A percentile compares a stretch with the other conserved stretches of the same genome.
Conservation (phyloP, 2,113 vertebrate genomes). For the Trichomycterus rosablanca region DNA sequence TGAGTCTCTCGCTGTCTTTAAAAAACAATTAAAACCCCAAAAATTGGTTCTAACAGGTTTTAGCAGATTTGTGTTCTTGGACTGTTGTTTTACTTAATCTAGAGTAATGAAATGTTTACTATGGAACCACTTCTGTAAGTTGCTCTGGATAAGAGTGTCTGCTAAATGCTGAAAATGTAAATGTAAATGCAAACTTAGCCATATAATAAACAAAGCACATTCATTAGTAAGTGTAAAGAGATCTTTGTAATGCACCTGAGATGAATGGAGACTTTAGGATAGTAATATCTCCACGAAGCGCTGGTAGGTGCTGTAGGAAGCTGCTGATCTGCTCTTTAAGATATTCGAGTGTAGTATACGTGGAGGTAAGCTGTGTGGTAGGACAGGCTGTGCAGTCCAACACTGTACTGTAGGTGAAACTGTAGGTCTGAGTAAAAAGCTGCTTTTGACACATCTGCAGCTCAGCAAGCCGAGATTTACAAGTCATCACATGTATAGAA, state of each 20-base stretch:
- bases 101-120: too few species aligned
- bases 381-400: conserved; percentile 41
- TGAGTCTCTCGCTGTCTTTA: too few species aligned
- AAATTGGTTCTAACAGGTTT: too few species aligned
- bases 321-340: conserved; percentile 62
- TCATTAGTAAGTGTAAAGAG: neutral
- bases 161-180: too few species aligned
- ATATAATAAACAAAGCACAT: neutral
- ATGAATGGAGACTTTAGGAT: conserved; percentile 76
- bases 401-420: conserved; percentile 67
- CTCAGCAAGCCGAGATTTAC: conserved; percentile 54
- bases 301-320: conserved; percentile 74
- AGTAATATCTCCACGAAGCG: conserved; percentile 68
- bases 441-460: conserved; percentile 67
- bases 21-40: too few species aligned
- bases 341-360: conserved; percentile 35
- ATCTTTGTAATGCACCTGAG: conserved; percentile 68
- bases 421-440: conserved; percentile 81
- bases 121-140: too few species aligned
- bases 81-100: too few species aligned
- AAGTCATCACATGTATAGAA: conserved; percentile 67
- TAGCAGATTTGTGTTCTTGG: too few species aligned
- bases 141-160: too few species aligned
- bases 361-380: conserved; percentile 21
- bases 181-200: too few species aligned